phyloP scores from a whole-genome alignment of 2,888 invertebrate genomes.

The Eupelmus urozonus region DNA sequence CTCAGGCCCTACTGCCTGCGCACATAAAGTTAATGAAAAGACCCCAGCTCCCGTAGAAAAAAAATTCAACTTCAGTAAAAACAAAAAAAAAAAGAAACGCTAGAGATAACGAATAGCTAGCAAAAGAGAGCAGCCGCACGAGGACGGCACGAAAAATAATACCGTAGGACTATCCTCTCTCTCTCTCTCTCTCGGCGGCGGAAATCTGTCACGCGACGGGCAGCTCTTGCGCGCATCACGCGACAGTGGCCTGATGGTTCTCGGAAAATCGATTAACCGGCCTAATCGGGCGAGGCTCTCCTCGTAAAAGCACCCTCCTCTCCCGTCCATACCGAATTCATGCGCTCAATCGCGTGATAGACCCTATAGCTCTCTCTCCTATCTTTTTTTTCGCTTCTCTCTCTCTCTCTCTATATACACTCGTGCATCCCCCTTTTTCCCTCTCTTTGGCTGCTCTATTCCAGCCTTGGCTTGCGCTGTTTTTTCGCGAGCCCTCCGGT shows the following conservation, averaged over 20 bases:
- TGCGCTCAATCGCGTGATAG: conserved; percentile 65
- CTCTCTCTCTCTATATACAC: background rate
- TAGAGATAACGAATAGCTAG: conserved; percentile 25
- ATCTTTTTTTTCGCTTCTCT: conserved; percentile 3
- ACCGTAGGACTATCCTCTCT: no score
- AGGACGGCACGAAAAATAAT: background rate
- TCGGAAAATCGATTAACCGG: conserved; percentile 64
- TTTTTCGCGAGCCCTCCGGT: conserved; percentile 42
- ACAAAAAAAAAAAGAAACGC: background rate
- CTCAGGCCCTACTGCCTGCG: no score
- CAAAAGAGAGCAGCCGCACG: background rate
- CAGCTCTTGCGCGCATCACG: conserved; percentile 14
- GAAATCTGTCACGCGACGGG: conserved; percentile 48
- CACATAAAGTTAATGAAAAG: conserved; percentile 52
- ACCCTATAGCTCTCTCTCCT: background rate
- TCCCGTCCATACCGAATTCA: no score
- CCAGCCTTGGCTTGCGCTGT: background rate
- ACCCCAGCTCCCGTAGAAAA: conserved; percentile 25
- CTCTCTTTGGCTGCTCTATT: background rate
- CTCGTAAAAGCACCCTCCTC: conserved; percentile 19
- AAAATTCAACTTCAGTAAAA: no score
- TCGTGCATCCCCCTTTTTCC: background rate
- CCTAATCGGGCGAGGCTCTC: conserved; percentile 42
- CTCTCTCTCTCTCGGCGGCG: no score
- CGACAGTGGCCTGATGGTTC: conserved; percentile 47